Percentiles rank a stretch among this genome's conserved stretches.
Evolutionary conservation across 2,888 invertebrate genomes (phyloP).

Genomic region (Pelosia muscerda): DNA sequence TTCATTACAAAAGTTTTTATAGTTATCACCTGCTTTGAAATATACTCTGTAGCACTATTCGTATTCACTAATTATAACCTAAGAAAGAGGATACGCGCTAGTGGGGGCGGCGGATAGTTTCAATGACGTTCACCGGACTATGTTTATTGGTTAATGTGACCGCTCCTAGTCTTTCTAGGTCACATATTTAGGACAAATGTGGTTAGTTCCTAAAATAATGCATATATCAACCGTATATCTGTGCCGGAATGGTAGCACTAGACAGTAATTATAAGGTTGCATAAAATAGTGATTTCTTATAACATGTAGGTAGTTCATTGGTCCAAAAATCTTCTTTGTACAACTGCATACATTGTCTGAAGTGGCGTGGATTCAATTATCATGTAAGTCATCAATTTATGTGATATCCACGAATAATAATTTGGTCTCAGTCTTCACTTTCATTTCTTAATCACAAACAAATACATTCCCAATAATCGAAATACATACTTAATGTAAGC

Average conservation of each 20-base stretch:
- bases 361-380: not conserved
- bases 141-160: slow-evolving; percentile 58
- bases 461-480: too few relatives aligned
- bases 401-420: not conserved
- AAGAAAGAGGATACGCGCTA: slow-evolving; percentile 55
- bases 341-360: not conserved
- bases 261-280: too few relatives aligned
- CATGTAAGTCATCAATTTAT: not conserved
- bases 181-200: slow-evolving; percentile 45
- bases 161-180: slow-evolving; percentile 59
- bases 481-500: not conserved
- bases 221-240: not conserved
- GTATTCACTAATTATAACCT: slow-evolving; percentile 45
- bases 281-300: too few relatives aligned
- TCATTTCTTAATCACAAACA: not conserved
- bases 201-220: slow-evolving; percentile 30
- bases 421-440: not conserved
- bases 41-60: not conserved
- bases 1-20: not conserved
- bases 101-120: slow-evolving; percentile 45
- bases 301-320: too few relatives aligned
- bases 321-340: too few relatives aligned
- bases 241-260: not conserved
- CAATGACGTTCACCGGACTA: slow-evolving; percentile 53
- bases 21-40: not conserved